Evolutionary conservation across 2,113 vertebrate species (phyloP), one percentile per base, ranked within the genome.

Genomic region (Camelus dromedarius): DNA sequence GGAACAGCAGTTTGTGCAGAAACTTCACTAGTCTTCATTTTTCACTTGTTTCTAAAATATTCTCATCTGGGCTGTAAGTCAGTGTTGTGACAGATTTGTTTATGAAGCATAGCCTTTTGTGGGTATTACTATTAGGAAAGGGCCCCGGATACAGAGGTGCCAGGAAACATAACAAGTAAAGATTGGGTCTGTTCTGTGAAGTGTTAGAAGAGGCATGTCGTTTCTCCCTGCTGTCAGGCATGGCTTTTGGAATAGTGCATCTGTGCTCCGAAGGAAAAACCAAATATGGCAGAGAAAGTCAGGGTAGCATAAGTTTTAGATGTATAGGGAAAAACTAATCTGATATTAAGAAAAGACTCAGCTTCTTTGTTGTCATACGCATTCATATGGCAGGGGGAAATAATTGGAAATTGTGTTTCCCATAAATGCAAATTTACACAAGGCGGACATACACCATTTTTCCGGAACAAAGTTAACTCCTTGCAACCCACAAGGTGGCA

Each of bases 401-500:
- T 91, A 77, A 28, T n/a, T 89, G 73, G 73, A 66, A 50, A 46
- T 8, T 70, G 13, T 22, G 32, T 96, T 97, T 89, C 66, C 92
- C 19, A n/a, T 54, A 88, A 90, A 38, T 66, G 32, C 32, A 82
- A 87, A 96, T 87, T 56, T 52, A 80, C 60, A 54, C 35, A 79
- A 69, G 77, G 30, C 38, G 22, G 62, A 9, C n/a, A 42, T 72
- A 66, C 32, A 19, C 54, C 86, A 6, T 10, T 56, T 3, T 89
- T 94, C 89, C 24, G 82, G 38, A 66, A 50, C 0, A 0, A 64
- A 48, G 32, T 93, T 19, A 7, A 79, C 20, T 66, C 35, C 54
- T 95, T 81, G 14, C 30, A 48, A 20, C 52, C 26, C 18, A 30
- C n/a, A 2, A 10, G 0, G 2, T 0, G 95, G 13, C 69, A 93